phyloP scores from a whole-genome alignment of 2,888 invertebrate species.

The Leptothorax acervorum region DNA sequence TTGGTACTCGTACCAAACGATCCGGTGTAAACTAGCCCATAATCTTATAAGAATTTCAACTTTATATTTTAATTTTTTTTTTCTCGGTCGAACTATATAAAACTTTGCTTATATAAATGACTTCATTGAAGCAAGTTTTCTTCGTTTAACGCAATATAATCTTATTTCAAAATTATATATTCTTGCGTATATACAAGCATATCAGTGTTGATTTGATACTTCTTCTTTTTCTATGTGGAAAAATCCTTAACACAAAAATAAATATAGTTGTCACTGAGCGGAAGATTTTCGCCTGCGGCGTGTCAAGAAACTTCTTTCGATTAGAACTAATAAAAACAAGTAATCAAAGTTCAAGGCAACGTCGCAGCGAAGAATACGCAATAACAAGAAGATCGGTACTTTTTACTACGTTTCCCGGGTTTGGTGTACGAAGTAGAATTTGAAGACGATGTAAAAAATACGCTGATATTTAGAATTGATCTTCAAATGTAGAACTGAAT shows the following conservation, averaged over 20 bases:
- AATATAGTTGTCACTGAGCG: background rate
- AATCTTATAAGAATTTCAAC: no score
- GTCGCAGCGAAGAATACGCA: background rate
- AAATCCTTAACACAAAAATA: background rate
- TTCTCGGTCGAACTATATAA: no score
- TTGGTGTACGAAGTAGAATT: background rate
- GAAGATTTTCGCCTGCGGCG: background rate
- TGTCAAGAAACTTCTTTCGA: background rate
- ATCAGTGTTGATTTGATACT: no score
- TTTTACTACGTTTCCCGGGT: background rate
- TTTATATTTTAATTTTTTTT: no score
- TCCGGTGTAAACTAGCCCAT: no score
- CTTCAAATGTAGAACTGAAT: background rate
- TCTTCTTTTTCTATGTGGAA: background rate
- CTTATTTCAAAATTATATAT: no score
- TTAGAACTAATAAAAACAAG: background rate
- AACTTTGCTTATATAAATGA: no score
- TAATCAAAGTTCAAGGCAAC: background rate
- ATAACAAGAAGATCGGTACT: background rate
- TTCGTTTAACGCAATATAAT: no score
- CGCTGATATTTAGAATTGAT: background rate
- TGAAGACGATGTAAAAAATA: background rate
- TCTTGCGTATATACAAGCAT: no score
- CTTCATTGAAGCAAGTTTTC: no score
- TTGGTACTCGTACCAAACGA: no score